These are phyloP conservation scores for Sciurus niger DNA, from an alignment of 2,113 vertebrate genomes.

Conservation along the genomic window DNA sequence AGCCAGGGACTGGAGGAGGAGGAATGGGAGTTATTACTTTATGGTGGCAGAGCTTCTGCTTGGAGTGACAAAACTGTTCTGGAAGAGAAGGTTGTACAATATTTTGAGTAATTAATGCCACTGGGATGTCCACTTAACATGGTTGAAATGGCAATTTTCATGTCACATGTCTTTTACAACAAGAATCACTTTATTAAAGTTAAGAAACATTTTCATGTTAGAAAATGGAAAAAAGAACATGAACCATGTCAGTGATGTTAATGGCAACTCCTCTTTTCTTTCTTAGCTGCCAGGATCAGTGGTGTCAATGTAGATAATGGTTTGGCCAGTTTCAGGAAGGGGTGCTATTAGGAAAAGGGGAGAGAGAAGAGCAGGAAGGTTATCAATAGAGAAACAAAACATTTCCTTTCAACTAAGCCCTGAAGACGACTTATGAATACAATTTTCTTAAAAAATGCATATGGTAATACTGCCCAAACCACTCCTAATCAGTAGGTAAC, in stretches of 20 bases:
- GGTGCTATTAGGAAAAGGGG: conserved; percentile 91
- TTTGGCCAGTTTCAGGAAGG: conserved; percentile 99
- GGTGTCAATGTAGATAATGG: conserved; percentile 98
- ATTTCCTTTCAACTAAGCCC: conserved; percentile 1
- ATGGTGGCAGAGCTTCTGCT: too few relatives aligned
- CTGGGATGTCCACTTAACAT: too few relatives aligned
- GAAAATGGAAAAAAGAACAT: conserved; percentile 80
- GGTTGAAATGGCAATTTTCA: too few relatives aligned
- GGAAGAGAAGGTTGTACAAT: too few relatives aligned
- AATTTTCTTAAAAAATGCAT: not conserved
- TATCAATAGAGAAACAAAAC: conserved; percentile 29
- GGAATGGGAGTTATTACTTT: too few relatives aligned
- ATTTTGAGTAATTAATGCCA: too few relatives aligned
- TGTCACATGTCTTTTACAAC: too few relatives aligned
- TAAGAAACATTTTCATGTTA: conserved; percentile 88
- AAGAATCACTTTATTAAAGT: conserved; percentile 8
- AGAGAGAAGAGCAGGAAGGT: not conserved
- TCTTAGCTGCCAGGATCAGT: conserved; percentile 98
- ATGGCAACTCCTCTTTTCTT: conserved; percentile 99
- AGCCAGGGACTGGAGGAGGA: too few relatives aligned
- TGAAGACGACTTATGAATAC: not conserved
- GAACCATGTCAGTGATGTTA: conserved; percentile 87
- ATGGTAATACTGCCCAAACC: conserved; percentile 45
- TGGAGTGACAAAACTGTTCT: too few relatives aligned
- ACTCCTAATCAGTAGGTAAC: not conserved